These are phyloP conservation scores for Keiferia lycopersicella DNA, from an alignment of 2,888 invertebrate species.

Conservation along the genomic window DNA sequence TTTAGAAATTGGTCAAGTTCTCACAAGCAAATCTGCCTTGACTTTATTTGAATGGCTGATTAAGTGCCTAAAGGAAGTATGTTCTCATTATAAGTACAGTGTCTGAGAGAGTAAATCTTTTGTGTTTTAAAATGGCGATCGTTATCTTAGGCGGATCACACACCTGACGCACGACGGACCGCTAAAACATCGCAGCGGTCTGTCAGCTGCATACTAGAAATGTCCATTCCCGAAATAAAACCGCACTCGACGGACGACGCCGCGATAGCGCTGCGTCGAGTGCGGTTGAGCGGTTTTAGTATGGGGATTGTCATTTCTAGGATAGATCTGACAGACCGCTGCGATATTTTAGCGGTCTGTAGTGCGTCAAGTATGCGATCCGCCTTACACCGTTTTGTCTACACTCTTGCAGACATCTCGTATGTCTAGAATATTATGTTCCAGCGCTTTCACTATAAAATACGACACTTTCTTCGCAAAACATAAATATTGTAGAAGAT, in stretches of 20 bases:
- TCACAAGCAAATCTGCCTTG: neutral
- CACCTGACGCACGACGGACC: too few species aligned
- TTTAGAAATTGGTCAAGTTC: neutral
- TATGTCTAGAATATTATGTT: constrained; percentile 12
- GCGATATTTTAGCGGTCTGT: too few species aligned
- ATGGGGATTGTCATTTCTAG: too few species aligned
- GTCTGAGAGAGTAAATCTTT: constrained; percentile 6
- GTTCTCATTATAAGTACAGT: neutral
- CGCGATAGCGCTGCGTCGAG: too few species aligned
- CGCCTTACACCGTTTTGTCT: neutral
- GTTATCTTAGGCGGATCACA: too few species aligned
- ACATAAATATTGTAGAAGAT: constrained; percentile 10
- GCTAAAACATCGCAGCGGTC: too few species aligned
- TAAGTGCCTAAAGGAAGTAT: neutral
- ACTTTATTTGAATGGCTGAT: neutral
- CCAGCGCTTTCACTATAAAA: constrained; percentile 19
- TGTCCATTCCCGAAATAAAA: too few species aligned
- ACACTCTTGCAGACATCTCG: neutral
- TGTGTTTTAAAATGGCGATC: constrained; percentile 1
- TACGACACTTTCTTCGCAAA: constrained; percentile 4
- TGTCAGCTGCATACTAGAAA: too few species aligned
- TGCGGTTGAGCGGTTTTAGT: too few species aligned
- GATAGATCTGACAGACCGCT: too few species aligned
- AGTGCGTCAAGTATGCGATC: too few species aligned
- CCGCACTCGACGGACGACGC: too few species aligned